phyloP scores from a whole-genome alignment of 2,888 invertebrate genomes.

The Xiphydria camelus region DNA sequence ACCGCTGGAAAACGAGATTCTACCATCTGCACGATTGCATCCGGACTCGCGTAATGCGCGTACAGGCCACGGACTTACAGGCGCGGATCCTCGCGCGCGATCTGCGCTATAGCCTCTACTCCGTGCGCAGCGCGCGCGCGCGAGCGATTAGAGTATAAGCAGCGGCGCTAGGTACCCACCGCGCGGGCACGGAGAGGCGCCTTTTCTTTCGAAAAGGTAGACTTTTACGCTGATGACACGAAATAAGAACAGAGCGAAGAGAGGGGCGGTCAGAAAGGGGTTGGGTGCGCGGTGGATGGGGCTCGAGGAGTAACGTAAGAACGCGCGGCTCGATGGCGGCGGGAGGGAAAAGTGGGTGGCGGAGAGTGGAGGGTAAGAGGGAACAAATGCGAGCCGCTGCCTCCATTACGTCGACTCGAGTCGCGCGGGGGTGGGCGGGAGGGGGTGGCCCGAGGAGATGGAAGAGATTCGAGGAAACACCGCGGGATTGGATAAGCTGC shows the following conservation, averaged over 20 bases:
- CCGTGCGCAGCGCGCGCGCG: too few species aligned
- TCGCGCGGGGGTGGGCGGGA: constrained; percentile 20
- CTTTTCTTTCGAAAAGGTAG: constrained; percentile 3
- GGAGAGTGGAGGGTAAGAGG: constrained; percentile 2
- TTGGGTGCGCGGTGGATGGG: constrained; percentile 1
- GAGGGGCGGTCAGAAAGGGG: neutral
- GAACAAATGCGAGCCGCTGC: constrained; percentile 35
- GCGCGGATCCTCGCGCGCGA: too few species aligned
- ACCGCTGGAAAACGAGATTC: too few species aligned
- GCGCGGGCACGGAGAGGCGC: neutral
- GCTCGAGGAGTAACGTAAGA: constrained; percentile 11
- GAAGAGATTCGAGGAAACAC: constrained; percentile 44
- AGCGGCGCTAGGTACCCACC: neutral
- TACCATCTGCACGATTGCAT: too few species aligned
- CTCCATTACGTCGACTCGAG: constrained; percentile 33
- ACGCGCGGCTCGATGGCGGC: constrained; percentile 3
- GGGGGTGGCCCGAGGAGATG: constrained; percentile 23
- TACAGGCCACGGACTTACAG: too few species aligned
- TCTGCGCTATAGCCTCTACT: too few species aligned
- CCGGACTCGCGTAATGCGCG: too few species aligned
- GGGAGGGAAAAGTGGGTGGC: constrained; percentile 9
- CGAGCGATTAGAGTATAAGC: too few species aligned
- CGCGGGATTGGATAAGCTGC: constrained; percentile 45
- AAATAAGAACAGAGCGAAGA: constrained; percentile 21
- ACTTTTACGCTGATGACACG: constrained; percentile 31